Base-by-base conservation (phyloP, 1,140 invertebrate species). In the Planococcus citri region DNA sequence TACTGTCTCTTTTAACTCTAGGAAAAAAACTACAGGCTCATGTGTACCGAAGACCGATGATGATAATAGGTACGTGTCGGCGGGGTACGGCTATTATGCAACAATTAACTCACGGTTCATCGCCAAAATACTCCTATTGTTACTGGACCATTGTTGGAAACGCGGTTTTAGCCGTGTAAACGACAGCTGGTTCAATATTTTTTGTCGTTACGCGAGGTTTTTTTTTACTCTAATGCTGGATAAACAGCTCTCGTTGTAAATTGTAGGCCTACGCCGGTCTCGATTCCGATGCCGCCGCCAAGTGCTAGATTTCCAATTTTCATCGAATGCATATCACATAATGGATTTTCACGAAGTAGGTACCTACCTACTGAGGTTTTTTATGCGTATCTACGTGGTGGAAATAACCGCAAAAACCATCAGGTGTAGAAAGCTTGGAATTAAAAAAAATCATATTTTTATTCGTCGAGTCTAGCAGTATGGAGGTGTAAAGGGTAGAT, bases 131-230 rank as follows among this genome's bases (percentile, higher is more conserved):
- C 60, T 64, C 60, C 60, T 64, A 64, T 64, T 64, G 60, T 64
- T 64, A 64, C 24, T 64, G 60, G 60, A 10, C 10, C 25, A 6
- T 64, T 27, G 25, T 64, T 27, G 25, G n/a, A 24, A 64, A 24
- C 60, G 60, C 25, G 60, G 60, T 64, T 64, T 64, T 64, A 64
- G 60, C 60, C 21, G 60, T 27, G 60, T 64, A 27, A 27, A 64
- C 60, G 60, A 64, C 60, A 64, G 60, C 60, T 64, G 60, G 60
- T 64, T 64, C 60, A 64, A 64, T 64, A 64, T 64, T 64, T 64
- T 64, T 64, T 64, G 60, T 64, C 60, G 60, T 64, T 64, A 64
- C 21, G 22, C 60, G 6, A 17, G 25, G 12, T 64, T 64, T 64
- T 64, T 64, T 64, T 64, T 64, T 64, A 24, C 12, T 4, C 41